Evolutionary conservation across 1,140 invertebrate genomes (phyloP).

Genomic region (Acarapis woodi): DNA sequence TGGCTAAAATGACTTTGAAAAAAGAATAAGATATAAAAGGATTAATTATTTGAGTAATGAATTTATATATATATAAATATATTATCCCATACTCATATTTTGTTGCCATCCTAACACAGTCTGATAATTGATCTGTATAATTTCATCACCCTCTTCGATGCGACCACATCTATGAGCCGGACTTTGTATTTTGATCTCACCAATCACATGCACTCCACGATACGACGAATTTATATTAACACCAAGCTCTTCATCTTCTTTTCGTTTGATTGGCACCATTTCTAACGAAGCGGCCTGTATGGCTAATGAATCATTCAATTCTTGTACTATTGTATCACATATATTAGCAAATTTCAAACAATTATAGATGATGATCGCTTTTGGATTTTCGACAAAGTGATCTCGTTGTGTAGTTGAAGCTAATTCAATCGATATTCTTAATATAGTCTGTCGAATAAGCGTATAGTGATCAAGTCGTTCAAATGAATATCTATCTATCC

Average conservation of each 20-base stretch:
- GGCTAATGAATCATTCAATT: slow-evolving; percentile 54
- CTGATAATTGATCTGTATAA: slow-evolving; percentile 68
- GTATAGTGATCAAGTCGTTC: slow-evolving; percentile 33
- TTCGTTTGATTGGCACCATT: slow-evolving; percentile 49
- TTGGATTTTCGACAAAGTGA: slow-evolving; percentile 47
- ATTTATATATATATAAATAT: too few species aligned
- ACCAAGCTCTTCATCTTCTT: slow-evolving; percentile 19
- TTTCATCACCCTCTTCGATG: slow-evolving; percentile 71
- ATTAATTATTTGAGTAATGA: slow-evolving; percentile 35
- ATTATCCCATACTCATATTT: too few species aligned
- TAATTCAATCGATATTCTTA: slow-evolving; percentile 48
- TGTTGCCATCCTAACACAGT: slow-evolving; percentile 66
- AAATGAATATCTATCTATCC: slow-evolving; percentile 48
- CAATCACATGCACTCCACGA: slow-evolving; percentile 54
- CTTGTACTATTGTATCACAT: slow-evolving; percentile 59
- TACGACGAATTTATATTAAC: slow-evolving; percentile 55
- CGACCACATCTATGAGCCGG: slow-evolving; percentile 40
- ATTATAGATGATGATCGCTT: slow-evolving; percentile 24
- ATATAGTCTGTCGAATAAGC: slow-evolving; percentile 31
- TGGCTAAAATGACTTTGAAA: too few species aligned
- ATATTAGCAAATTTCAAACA: slow-evolving; percentile 37
- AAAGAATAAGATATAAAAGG: too few species aligned
- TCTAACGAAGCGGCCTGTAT: slow-evolving; percentile 58
- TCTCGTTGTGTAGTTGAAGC: slow-evolving; percentile 57
- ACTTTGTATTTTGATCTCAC: slow-evolving; percentile 36